Percentiles rank a stretch among this genome's conserved stretches.
Evolutionary conservation across 2,797 vertebrate genomes (phyloP).

Genomic region (Tapirus indicus): DNA sequence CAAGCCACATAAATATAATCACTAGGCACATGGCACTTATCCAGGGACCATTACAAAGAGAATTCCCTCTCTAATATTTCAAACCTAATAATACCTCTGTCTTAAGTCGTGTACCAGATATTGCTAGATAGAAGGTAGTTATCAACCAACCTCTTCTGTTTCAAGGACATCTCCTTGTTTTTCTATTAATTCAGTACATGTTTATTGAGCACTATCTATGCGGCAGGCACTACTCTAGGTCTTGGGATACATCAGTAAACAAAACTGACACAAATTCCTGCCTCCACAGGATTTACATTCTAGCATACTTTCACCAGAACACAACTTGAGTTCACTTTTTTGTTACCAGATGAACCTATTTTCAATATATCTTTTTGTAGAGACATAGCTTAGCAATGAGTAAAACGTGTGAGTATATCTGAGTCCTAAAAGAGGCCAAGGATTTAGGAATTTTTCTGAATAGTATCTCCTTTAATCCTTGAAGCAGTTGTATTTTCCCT

Average conservation of each 20-base stretch:
- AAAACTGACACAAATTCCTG: neutral
- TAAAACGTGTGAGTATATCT: neutral
- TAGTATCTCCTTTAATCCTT: constrained; percentile 25
- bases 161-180: neutral
- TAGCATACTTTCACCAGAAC: neutral
- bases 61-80: neutral
- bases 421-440: neutral
- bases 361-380: neutral
- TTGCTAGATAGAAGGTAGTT: neutral
- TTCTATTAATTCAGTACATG: neutral
- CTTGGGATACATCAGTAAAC: neutral
- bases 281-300: neutral
- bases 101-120: neutral
- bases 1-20: neutral
- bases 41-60: neutral
- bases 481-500: neutral
- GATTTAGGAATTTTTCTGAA: neutral
- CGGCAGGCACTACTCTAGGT: neutral
- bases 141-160: neutral
- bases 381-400: neutral
- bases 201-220: neutral
- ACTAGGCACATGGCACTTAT: neutral
- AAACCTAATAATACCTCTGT: neutral
- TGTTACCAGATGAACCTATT: neutral
- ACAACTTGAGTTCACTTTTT: neutral